Evolutionary conservation across 92 coral and sea anemone genomes (phyloP), one percentile per base, ranked within the genome.

Genomic region (Siderastrea radians): DNA sequence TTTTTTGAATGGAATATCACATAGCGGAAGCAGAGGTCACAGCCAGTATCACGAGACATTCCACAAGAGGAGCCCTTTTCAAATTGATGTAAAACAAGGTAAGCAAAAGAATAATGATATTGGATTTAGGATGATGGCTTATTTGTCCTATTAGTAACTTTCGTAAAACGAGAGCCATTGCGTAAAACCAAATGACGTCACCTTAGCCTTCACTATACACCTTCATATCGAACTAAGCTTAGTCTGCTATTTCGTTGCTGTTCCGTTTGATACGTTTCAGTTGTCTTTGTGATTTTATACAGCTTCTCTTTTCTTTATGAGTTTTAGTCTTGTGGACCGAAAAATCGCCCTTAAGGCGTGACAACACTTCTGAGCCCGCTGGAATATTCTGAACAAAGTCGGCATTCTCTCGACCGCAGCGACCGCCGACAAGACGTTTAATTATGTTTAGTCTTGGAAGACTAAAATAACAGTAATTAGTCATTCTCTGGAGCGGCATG

Each of bases 11-110:
- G 48, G 46, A 1, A 45, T 38, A 69, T 16, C 19, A 13, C 50
- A 44, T 6, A 47, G 17, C 63, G 77, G 77, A 69, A 54, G 62
- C 54, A 55, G 58, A 69, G 77, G 74, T 81, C 86, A 45, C 45
- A n/a, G 51, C 45, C 78, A 57, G 6, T 58, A 49, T 82, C 78
- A 82, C 78, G 77, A 82, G 66, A 57, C 50, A 10, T 5, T 46
- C 17, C 38, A 9, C 49, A 7, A 17, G 57, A 49, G 58, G 68
- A 57, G 38, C 46, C 26, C 19, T 49, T 51, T 72, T 6, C 44
- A 72, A 50, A 49, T 51, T 72, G 8, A 74, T 19, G 26, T 26
- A 26, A 19, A 44, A 5, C 63, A 11, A 54, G 63, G 78, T 53
- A 66, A 66, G 53, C 13, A 3, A 38, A 60, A 9, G 6, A 5